Percentiles rank a stretch among this genome's conserved stretches.
phyloP scores from a whole-genome alignment of 1,140 invertebrate species.

The Cyclargus thomasi region DNA sequence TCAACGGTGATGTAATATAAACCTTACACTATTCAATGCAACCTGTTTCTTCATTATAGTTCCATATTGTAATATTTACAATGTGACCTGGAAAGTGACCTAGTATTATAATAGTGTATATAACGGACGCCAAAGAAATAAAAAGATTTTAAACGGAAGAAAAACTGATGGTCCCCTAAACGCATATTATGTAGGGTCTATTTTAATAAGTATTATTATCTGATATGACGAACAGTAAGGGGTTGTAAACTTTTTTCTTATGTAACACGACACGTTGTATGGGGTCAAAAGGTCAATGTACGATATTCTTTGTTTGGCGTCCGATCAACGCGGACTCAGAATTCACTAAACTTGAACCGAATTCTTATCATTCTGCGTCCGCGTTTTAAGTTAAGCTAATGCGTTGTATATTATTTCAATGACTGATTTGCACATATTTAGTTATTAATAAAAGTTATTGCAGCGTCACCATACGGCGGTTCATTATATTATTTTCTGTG shows the following conservation, averaged over 20 bases:
- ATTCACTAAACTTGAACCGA: too few species aligned
- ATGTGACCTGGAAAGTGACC: too few species aligned
- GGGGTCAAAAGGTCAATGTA: neutral
- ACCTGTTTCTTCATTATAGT: too few species aligned
- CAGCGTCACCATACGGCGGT: neutral
- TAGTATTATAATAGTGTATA: too few species aligned
- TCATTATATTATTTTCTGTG: conserved; percentile 18
- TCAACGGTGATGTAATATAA: too few species aligned
- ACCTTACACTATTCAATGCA: too few species aligned
- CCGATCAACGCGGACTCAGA: neutral
- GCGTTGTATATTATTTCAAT: conserved; percentile 20
- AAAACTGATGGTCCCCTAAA: too few species aligned
- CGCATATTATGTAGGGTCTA: too few species aligned
- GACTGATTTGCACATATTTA: conserved; percentile 22
- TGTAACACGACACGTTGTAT: neutral
- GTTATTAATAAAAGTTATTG: conserved; percentile 16
- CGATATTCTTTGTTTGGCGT: neutral
- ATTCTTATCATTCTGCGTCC: neutral
- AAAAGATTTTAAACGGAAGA: too few species aligned
- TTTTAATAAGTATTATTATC: too few species aligned
- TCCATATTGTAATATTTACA: too few species aligned
- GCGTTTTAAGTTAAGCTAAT: neutral
- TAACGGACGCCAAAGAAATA: too few species aligned
- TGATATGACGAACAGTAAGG: neutral
- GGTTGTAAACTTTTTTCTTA: neutral